phyloP scores from a whole-genome alignment of 2,888 invertebrate genomes.

The Siphlonurus alternatus region DNA sequence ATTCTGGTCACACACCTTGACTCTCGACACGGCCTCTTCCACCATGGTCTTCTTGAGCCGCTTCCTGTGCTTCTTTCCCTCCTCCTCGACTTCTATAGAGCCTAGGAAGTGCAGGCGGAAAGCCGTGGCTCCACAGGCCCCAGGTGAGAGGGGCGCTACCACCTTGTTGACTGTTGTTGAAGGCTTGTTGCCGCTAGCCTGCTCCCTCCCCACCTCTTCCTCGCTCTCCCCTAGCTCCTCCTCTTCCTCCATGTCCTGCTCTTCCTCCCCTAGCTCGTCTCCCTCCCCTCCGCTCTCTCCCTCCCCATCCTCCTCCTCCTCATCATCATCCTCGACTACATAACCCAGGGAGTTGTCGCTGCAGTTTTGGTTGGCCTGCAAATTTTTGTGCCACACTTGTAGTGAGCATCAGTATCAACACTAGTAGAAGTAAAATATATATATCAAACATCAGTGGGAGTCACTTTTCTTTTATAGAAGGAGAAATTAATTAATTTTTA shows the following conservation, averaged over 20 bases:
- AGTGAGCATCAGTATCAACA: not conserved
- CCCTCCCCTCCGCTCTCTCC: constrained; percentile 9
- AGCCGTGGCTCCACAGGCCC: constrained; percentile 47
- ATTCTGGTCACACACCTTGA: constrained; percentile 46
- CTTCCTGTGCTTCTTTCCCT: constrained; percentile 47
- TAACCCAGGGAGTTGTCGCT: constrained; percentile 12
- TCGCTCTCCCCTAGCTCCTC: constrained; percentile 8
- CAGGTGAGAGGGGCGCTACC: constrained; percentile 20
- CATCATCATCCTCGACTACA: not conserved
- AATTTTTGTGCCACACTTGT: constrained; percentile 10
- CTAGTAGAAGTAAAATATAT: constrained; percentile 2
- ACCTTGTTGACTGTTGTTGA: constrained; percentile 19
- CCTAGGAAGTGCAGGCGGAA: constrained; percentile 71
- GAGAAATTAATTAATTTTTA: not conserved
- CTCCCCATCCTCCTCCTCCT: not conserved
- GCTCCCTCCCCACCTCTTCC: constrained; percentile 14
- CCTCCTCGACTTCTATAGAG: constrained; percentile 69
- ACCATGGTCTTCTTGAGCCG: constrained; percentile 78
- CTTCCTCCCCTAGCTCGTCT: constrained; percentile 13
- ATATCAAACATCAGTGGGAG: not conserved
- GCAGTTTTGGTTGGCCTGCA: constrained; percentile 13
- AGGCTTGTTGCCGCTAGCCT: constrained; percentile 3
- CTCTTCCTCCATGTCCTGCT: not conserved
- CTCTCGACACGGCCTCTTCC: constrained; percentile 71
- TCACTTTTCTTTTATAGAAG: not conserved